Percentiles rank a stretch among this genome's conserved stretches.
Conservation (phyloP, 35 echinoderm and acorn worm genomes). For the Stichopus chloronotus region DNA sequence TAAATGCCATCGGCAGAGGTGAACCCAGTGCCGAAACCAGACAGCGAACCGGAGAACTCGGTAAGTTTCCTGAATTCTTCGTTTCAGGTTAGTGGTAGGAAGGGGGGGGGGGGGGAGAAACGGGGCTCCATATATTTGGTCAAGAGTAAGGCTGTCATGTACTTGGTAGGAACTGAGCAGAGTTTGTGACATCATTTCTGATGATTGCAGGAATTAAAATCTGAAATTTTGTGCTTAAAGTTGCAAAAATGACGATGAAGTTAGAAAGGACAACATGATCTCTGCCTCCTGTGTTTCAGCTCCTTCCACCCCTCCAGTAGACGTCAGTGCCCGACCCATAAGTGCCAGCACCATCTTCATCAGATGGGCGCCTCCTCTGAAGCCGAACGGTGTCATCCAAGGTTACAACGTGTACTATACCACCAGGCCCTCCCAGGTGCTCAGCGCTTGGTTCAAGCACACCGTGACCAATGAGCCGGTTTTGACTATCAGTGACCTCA, state of each 20-base stretch:
- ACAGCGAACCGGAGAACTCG: slow-evolving; percentile 78
- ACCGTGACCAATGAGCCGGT: slow-evolving; percentile 43
- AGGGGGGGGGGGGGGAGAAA: background rate
- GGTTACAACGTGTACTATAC: slow-evolving; percentile 95
- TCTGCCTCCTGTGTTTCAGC: slow-evolving; percentile 55
- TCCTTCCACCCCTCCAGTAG: slow-evolving; percentile 73
- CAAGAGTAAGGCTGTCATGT: too few species aligned
- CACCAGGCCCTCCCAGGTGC: slow-evolving; percentile 61
- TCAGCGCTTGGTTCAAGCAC: slow-evolving; percentile 75
- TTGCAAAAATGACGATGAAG: too few species aligned
- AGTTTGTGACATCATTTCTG: too few species aligned
- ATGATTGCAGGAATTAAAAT: too few species aligned
- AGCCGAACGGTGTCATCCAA: slow-evolving; percentile 83
- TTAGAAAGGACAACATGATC: too few species aligned
- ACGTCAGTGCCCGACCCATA: slow-evolving; percentile 79
- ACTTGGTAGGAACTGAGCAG: too few species aligned
- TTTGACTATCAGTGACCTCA: slow-evolving; percentile 84
- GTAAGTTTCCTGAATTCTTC: slow-evolving; percentile 48
- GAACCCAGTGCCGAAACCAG: slow-evolving; percentile 65
- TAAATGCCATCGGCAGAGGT: slow-evolving; percentile 88
- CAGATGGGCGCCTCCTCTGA: slow-evolving; percentile 77
- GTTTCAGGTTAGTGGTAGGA: background rate
- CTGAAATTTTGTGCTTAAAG: too few species aligned
- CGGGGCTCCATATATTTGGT: background rate
- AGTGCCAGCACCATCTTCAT: slow-evolving; percentile 94